Base-by-base conservation (phyloP, 2,113 vertebrate genomes). In the Notarius lentiginosus region DNA sequence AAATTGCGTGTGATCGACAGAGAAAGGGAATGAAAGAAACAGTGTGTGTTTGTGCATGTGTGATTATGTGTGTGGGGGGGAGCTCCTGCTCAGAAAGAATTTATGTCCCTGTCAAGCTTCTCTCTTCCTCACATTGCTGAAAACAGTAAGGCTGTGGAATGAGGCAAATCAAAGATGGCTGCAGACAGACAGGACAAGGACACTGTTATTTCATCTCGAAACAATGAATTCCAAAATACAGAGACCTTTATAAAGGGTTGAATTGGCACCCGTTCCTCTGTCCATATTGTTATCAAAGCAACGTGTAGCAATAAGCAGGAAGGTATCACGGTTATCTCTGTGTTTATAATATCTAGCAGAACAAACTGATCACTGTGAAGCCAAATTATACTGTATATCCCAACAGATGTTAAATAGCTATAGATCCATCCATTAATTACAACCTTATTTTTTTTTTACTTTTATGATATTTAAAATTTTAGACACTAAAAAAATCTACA, bases 261-360 rank as follows among this genome's bases (percentile, higher is more conserved):
- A 90, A 93, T 88, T 89, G 41, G 91, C 89, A 91, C 91, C 90
- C 88, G 91, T 90, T 92, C 90, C 55, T 89, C 88, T 22, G 88
- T 92, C 88, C 91, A 92, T 91, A 92, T 92, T 92, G 91, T 80
- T 60, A 60, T 15, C 8, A 80, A 20, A 60, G 56, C 17, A 34
- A 34, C 92, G 89, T 90, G 93, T 92, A 94, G 94, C 91, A 53
- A 87, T 89, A 94, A 93, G 92, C 94, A 94, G 93, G 93, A 93
- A 95, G 94, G 90, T 91, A 89, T 89, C 89, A 82, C 90, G 92
- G 89, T 91, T 90, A 75, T 63, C 22, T 90, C 11, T 51, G 90
- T 94, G 92, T 95, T 95, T 94, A 93, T 92, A 91, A 93, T 93
- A 92, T 91, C 94, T 94, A 94, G 93, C 73, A 93, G 93, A 94